These are phyloP conservation scores for Heterotis niloticus DNA, from an alignment of 2,113 vertebrate genomes.

Conservation along the genomic window DNA sequence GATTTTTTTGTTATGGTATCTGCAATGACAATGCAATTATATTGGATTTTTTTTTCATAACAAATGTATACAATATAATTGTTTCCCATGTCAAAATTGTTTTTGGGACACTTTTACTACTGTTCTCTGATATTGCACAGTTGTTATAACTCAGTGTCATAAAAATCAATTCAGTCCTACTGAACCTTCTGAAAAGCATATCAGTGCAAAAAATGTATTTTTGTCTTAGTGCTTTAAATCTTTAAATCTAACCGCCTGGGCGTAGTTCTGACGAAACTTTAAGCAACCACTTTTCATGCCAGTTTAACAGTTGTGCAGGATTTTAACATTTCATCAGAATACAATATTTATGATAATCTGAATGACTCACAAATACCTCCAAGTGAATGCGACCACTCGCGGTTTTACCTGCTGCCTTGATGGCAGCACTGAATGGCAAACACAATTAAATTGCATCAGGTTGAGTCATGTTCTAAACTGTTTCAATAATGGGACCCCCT, in stretches of 20 bases:
- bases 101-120: background rate
- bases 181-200: background rate
- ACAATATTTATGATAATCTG: constrained; percentile 15
- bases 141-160: background rate
- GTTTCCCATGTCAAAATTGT: constrained; percentile 2
- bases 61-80: no score
- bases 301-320: constrained; percentile 8
- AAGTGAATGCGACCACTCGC: constrained; percentile 1
- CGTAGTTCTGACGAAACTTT: constrained; percentile 27
- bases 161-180: background rate
- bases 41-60: no score
- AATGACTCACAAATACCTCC: constrained; percentile 25
- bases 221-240: constrained; percentile 16
- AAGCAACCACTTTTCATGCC: background rate
- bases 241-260: constrained; percentile 4
- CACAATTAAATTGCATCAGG: constrained; percentile 13
- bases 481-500: background rate
- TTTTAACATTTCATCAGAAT: constrained; percentile 22
- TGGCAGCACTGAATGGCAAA: background rate
- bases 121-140: background rate
- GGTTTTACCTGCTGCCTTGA: background rate
- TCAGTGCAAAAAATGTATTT: constrained; percentile 1
- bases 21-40: no score
- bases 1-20: background rate
- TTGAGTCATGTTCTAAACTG: constrained; percentile 2